Evolutionary conservation across 2,888 invertebrate genomes (phyloP), one percentile per base, ranked within the genome.

Genomic region (Dynastes grantii): DNA sequence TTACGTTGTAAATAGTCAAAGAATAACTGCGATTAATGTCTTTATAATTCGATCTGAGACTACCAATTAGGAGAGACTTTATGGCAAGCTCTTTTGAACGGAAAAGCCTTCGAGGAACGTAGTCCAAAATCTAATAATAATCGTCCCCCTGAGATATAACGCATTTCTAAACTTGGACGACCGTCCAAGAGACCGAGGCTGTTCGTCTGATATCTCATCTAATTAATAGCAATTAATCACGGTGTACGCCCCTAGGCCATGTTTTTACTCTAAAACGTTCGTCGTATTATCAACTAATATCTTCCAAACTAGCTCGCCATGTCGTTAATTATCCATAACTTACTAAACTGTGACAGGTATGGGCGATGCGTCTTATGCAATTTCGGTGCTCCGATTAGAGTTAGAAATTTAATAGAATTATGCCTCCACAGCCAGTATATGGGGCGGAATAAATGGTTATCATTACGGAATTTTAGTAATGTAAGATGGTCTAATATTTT

Each of bases 221-320:
- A 84, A 84, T 84, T 84, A 84, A 84, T 84, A 83, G 84, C 82
- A 84, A 84, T 84, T 84, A 84, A 84, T 84, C 84, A 84, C 83
- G 81, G 79, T 81, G 78, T 77, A 79, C 78, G 82, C 79, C 81
- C 81, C 71, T 80, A 76, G 81, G 82, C 81, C 81, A 81, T 82
- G 81, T 83, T 83, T 83, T 83, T 83, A 82, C 80, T 80, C 80
- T 76, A 76, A 79, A 79, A 78, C 78, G 77, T 79, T 77, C 80
- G 81, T 80, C 80, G 82, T 81, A 82, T 84, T 84, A 84, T 84
- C 84, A 82, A 83, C 82, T 83, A 82, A 83, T 82, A 82, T 82
- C 83, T 83, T 75, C 79, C 77, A 81, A 82, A 81, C 78, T 80
- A 81, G 81, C 81, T 80, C 79, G 80, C 81, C 80, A 81, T 80